Evolutionary conservation across 2,888 invertebrate genomes (phyloP), one percentile per base, ranked within the genome.

Genomic region (Loripinus fragilis): DNA sequence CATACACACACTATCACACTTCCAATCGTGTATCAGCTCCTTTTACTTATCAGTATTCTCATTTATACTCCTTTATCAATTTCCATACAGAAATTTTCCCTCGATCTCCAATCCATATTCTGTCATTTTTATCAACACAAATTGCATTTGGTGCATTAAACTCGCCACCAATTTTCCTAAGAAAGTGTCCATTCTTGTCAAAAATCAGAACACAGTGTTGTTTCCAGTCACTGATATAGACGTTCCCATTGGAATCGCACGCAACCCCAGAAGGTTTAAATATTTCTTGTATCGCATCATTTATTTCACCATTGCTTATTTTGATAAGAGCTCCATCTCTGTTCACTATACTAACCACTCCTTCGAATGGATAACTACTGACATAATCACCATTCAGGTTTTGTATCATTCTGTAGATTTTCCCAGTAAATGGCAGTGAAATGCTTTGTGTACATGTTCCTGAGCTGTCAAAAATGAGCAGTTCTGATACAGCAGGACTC

Each of bases 301-400:
- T 60, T 20, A 28, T 60, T 17, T 60, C 60, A 1, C 60, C 60
- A 60, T 60, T 60, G 17, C 60, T 60, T 33, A 60, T 60, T 60
- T 60, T 60, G 5, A 60, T 33, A 30, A 60, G 60, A 17, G 33
- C 60, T 30, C 60, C 60, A 20, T 17, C 33, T 33, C 28, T 60
- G 33, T 60, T 33, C 30, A 60, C 60, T 33, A 60, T 60, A 17
- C 60, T 60, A 17, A 33, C 60, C 5, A 60, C 60, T 5, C 60
- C 60, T 60, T 60, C 60, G 17, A 10, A 60, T 2, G 60, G 60
- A 33, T 60, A 60, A 33, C 60, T 60, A 23, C 60, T 28, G 8
- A 60, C 33, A 33, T 33, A 60, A 20, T 60, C 60, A 2, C 33
- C 60, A 33, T 60, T 60, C 30, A 60, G 15, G 20, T 60, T 60